Evolutionary conservation across 2,797 vertebrate species (phyloP).

Genomic region (Scomberomorus guttatus): DNA sequence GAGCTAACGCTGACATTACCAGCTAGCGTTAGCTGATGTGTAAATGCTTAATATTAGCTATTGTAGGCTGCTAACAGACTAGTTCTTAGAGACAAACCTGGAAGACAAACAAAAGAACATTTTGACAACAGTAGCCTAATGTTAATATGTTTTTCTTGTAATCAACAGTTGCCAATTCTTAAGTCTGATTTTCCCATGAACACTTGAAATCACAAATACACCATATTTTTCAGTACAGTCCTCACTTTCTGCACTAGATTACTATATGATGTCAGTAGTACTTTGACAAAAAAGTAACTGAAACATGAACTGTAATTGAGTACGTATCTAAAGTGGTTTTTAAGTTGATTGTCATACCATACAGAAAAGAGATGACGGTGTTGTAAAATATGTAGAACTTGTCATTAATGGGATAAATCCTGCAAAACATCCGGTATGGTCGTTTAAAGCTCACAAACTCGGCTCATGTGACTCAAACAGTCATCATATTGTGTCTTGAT

Average conservation of each 20-base stretch:
- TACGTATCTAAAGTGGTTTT: background rate
- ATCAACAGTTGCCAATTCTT: too few relatives aligned
- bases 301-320: background rate
- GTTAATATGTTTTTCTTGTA: background rate
- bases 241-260: background rate
- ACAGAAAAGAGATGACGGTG: background rate
- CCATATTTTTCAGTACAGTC: background rate
- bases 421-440: slow-evolving; percentile 64
- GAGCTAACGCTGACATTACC: background rate
- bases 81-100: background rate
- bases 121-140: background rate
- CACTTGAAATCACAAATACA: background rate
- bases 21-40: background rate
- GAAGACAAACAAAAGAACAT: background rate
- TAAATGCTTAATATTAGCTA: background rate
- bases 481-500: slow-evolving; percentile 49
- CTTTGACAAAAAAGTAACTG: background rate
- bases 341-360: slow-evolving; percentile 21
- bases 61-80: background rate
- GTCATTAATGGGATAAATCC: background rate
- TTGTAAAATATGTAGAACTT: background rate
- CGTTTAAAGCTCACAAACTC: slow-evolving; percentile 56
- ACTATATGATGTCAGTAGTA: background rate
- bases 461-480: slow-evolving; percentile 56
- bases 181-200: background rate